Conservation (phyloP, 2,797 vertebrate genomes). For the Aratinga solstitialis region DNA sequence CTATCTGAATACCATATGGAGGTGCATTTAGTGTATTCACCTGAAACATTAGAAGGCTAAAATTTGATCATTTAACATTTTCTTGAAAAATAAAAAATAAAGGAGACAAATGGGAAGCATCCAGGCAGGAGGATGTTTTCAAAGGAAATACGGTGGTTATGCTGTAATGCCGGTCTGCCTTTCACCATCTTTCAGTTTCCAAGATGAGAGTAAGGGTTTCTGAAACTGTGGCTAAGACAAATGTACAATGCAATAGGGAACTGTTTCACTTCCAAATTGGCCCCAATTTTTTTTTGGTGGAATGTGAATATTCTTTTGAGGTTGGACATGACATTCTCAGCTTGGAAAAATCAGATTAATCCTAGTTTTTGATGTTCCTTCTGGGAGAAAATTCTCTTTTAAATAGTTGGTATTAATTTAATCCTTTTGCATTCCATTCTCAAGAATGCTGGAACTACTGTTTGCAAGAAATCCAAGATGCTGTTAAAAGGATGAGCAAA, state of each 20-base stretch:
- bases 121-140: background rate
- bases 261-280: background rate
- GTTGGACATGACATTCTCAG: background rate
- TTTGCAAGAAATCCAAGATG: background rate
- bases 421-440: background rate
- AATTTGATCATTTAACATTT: background rate
- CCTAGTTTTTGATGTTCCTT: slow-evolving; percentile 8
- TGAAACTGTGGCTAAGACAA: background rate
- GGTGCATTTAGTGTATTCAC: background rate
- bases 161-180: background rate
- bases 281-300: background rate
- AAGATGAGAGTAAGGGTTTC: background rate
- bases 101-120: background rate
- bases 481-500: background rate
- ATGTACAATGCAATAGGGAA: background rate
- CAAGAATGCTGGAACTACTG: background rate
- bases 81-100: background rate
- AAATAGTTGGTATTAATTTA: slow-evolving; percentile 28
- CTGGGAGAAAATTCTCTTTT: slow-evolving; percentile 19
- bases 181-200: background rate
- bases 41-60: background rate
- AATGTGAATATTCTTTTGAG: slow-evolving; percentile 2
- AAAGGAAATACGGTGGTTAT: background rate
- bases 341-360: slow-evolving; percentile 35
- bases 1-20: background rate